phyloP scores from a whole-genome alignment of 2,888 invertebrate genomes.

The Villa cingulata region DNA sequence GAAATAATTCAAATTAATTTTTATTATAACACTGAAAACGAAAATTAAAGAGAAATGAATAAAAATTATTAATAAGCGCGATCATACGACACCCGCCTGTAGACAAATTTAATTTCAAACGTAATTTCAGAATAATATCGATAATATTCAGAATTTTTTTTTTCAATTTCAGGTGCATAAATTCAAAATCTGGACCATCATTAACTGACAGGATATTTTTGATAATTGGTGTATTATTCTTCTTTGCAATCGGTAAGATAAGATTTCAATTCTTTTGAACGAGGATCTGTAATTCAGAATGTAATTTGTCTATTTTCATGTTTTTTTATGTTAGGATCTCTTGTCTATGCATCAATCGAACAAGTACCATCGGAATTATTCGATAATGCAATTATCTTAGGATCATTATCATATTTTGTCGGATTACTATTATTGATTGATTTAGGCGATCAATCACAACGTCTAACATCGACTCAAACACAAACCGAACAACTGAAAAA shows the following conservation, averaged over 20 bases:
- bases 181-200: slow-evolving; percentile 14
- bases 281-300: background rate
- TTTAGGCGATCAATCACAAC: slow-evolving; percentile 15
- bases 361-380: slow-evolving; percentile 16
- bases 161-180: slow-evolving; percentile 14
- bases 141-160: too few species aligned
- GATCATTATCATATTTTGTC: slow-evolving; percentile 17
- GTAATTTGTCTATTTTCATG: background rate
- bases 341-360: slow-evolving; percentile 17
- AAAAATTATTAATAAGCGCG: too few species aligned
- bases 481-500: slow-evolving; percentile 15
- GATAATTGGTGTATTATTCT: slow-evolving; percentile 16
- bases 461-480: slow-evolving; percentile 8
- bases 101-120: too few species aligned
- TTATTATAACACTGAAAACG: too few species aligned
- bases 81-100: too few species aligned
- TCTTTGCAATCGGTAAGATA: slow-evolving; percentile 17
- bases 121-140: too few species aligned
- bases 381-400: slow-evolving; percentile 18
- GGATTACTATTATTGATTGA: slow-evolving; percentile 17
- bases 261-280: background rate
- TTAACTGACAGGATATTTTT: slow-evolving; percentile 18
- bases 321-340: slow-evolving; percentile 11
- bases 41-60: too few species aligned
- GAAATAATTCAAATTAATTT: too few species aligned